Evolutionary conservation across 23 tunicate species (phyloP).

Genomic region (Trididemnum nubilum): DNA sequence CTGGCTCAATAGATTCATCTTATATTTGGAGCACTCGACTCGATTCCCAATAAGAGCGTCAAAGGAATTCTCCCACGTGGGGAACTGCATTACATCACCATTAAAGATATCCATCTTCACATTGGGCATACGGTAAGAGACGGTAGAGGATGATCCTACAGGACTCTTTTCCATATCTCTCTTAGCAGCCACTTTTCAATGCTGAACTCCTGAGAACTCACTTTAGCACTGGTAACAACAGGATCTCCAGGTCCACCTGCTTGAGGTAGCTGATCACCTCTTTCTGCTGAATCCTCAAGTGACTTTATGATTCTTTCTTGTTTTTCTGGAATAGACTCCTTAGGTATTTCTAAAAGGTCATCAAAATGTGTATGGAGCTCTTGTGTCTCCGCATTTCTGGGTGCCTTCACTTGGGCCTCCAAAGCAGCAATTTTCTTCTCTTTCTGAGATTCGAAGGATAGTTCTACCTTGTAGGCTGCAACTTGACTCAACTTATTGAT

Average conservation of each 20-base stretch:
- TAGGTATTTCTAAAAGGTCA: neutral
- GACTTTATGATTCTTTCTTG: neutral
- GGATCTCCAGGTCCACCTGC: neutral
- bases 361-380: neutral
- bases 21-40: conserved; percentile 4
- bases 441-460: neutral
- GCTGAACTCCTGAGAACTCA: no score
- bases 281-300: neutral
- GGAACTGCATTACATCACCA: conserved; percentile 14
- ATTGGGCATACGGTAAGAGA: conserved; percentile 15
- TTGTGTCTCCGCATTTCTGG: neutral
- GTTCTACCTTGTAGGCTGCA: conserved; percentile 1
- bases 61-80: conserved; percentile 38
- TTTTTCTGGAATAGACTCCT: neutral
- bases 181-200: no score
- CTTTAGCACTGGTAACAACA: neutral
- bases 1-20: conserved; percentile 26
- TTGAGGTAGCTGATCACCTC: neutral
- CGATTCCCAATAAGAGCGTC: conserved; percentile 12
- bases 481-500: neutral
- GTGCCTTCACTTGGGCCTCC: conserved; percentile 4
- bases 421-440: conserved; percentile 5
- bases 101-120: conserved; percentile 24
- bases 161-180: no score
- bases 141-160: conserved; percentile 2